These are phyloP conservation scores for Phortica okadai DNA, from an alignment of 2,888 invertebrate genomes.

Conservation along the genomic window DNA sequence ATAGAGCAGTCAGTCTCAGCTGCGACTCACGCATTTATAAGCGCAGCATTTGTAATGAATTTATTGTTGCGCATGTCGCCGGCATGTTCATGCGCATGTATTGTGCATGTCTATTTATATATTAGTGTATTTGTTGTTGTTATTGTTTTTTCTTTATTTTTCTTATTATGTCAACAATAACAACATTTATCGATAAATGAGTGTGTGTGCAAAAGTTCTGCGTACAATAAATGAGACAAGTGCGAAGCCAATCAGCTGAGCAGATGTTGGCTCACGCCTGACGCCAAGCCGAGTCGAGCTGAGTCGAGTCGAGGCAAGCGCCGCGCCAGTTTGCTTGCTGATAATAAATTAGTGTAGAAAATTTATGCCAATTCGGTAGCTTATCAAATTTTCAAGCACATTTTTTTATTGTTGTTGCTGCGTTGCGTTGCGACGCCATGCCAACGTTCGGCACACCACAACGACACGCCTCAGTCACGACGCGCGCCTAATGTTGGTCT, in stretches of 20 bases:
- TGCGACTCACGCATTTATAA: too few species aligned
- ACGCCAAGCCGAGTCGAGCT: too few species aligned
- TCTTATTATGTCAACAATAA: neutral
- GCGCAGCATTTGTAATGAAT: neutral
- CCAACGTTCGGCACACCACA: neutral
- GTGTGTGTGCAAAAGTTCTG: neutral
- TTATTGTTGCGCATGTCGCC: slow-evolving; percentile 9
- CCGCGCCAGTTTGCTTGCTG: too few species aligned
- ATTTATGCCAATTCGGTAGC: neutral
- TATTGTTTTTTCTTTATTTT: neutral
- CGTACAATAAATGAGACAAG: too few species aligned
- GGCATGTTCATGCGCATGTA: slow-evolving; percentile 16
- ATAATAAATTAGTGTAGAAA: too few species aligned
- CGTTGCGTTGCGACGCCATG: neutral
- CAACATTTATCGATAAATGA: slow-evolving; percentile 4
- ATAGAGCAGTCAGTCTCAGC: neutral
- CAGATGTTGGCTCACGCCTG: too few species aligned
- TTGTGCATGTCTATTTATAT: slow-evolving; percentile 12
- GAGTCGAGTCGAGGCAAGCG: too few species aligned
- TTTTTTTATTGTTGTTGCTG: too few species aligned
- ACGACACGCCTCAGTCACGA: neutral
- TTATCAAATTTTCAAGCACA: neutral
- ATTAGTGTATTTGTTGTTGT: neutral
- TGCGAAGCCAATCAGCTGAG: too few species aligned
- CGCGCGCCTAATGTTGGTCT: neutral